Conservation (phyloP, 2,888 invertebrate genomes). For the Meta bourneti region DNA sequence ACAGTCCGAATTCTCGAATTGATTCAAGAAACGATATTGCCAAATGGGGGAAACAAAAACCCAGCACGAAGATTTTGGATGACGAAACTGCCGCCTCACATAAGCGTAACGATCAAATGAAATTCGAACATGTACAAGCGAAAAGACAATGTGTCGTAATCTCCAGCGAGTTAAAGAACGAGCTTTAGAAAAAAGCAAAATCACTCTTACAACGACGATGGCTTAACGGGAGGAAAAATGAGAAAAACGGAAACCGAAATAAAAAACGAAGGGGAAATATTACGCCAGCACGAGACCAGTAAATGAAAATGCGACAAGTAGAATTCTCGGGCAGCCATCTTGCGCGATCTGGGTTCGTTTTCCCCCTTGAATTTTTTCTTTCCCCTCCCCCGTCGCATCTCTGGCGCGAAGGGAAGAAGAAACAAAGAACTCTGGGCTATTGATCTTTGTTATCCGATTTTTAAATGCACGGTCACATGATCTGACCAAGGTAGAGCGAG, state of each 20-base stretch:
- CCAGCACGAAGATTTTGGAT: background rate
- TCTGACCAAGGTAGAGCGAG: slow-evolving; percentile 56
- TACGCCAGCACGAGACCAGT: slow-evolving; percentile 4
- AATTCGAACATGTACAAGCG: background rate
- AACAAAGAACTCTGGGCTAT: slow-evolving; percentile 74
- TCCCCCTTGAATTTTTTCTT: slow-evolving; percentile 40
- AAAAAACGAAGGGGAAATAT: slow-evolving; percentile 1
- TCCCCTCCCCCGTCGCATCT: slow-evolving; percentile 57
- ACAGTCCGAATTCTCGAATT: background rate
- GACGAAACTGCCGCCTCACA: background rate
- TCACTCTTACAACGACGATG: background rate
- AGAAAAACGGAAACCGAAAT: slow-evolving; percentile 11
- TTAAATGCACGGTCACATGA: slow-evolving; percentile 76
- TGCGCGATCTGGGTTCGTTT: slow-evolving; percentile 53
- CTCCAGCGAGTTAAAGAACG: background rate
- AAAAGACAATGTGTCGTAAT: background rate
- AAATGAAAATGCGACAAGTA: slow-evolving; percentile 21
- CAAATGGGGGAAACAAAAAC: background rate
- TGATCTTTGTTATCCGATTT: slow-evolving; percentile 76
- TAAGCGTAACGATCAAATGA: background rate
- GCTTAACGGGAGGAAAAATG: background rate
- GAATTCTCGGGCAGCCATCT: slow-evolving; percentile 65
- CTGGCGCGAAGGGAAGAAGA: slow-evolving; percentile 54
- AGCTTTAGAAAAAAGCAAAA: background rate
- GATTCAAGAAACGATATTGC: background rate